A percentile compares a stretch with the other conserved stretches of the same genome.
Conservation (phyloP, 2,888 invertebrate genomes). For the Hypselothyrea guttata region DNA sequence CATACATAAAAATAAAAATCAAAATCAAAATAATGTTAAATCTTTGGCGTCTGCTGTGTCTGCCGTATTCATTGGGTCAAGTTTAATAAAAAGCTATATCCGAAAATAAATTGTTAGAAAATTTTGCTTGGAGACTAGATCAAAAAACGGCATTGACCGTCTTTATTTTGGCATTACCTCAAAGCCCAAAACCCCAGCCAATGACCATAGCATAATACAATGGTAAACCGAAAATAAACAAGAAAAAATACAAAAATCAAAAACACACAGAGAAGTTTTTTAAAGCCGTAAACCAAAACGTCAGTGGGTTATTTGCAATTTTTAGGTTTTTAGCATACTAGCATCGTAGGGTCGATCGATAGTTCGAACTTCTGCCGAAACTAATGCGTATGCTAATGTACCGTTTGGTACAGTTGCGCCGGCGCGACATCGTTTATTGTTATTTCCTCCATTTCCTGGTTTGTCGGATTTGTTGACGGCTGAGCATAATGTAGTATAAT, state of each 20-base stretch:
- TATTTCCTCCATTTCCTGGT: slow-evolving; percentile 67
- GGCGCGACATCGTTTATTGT: slow-evolving; percentile 52
- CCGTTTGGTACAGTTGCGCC: slow-evolving; percentile 14
- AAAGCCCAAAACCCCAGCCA: slow-evolving; percentile 24
- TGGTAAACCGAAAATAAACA: slow-evolving; percentile 5
- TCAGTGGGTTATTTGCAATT: slow-evolving; percentile 59
- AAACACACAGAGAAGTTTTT: slow-evolving; percentile 54
- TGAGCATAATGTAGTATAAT: slow-evolving; percentile 42
- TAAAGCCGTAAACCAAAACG: slow-evolving; percentile 41
- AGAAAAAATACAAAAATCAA: slow-evolving; percentile 21
- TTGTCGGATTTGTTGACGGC: slow-evolving; percentile 48
- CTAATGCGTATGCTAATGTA: slow-evolving; percentile 47
- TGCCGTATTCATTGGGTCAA: slow-evolving; percentile 65
- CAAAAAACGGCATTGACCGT: slow-evolving; percentile 77
- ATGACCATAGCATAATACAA: slow-evolving; percentile 30
- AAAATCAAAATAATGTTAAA: too few species aligned
- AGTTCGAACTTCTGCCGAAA: slow-evolving; percentile 48
- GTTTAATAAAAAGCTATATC: slow-evolving; percentile 45
- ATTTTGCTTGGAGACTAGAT: slow-evolving; percentile 64
- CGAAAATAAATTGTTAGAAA: slow-evolving; percentile 33
- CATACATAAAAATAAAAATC: not conserved
- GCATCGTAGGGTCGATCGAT: too few species aligned
- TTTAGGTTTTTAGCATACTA: slow-evolving; percentile 37
- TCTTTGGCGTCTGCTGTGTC: not conserved
- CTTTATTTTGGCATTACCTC: slow-evolving; percentile 45